Conservation (phyloP, 2,888 invertebrate species). For the Xanthorhoe designata region DNA sequence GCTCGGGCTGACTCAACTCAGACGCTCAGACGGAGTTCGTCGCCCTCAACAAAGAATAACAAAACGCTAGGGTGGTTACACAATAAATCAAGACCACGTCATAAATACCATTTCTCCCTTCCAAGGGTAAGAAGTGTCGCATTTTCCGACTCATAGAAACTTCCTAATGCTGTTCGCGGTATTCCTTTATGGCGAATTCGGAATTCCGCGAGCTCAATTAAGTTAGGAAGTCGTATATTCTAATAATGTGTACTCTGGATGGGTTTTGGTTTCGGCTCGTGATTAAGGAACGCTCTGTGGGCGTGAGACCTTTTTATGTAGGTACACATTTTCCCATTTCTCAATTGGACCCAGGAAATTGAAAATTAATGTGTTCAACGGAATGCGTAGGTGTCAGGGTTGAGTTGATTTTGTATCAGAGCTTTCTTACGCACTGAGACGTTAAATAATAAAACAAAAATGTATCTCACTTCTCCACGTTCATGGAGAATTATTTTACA, state of each 20-base stretch:
- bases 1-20: conserved; percentile 47
- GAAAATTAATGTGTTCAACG: conserved; percentile 3
- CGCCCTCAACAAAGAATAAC: conserved; percentile 61
- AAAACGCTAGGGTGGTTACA: conserved; percentile 54
- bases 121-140: conserved; percentile 61
- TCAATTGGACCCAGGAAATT: conserved; percentile 5
- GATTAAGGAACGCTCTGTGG: conserved; percentile 37
- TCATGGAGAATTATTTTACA: too few species aligned
- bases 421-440: background rate
- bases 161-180: conserved; percentile 46
- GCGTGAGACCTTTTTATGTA: conserved; percentile 35
- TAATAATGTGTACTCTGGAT: conserved; percentile 46
- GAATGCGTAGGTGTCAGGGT: background rate
- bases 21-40: conserved; percentile 46
- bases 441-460: background rate
- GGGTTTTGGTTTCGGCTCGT: conserved; percentile 38
- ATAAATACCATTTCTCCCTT: conserved; percentile 60
- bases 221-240: conserved; percentile 50
- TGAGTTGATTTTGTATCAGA: background rate
- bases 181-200: conserved; percentile 43
- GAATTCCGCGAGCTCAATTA: conserved; percentile 48
- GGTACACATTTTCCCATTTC: background rate
- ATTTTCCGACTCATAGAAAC: conserved; percentile 63
- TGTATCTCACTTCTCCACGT: too few species aligned
- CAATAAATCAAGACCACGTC: conserved; percentile 63